Conservation (phyloP, 2,113 vertebrate species). For the Agelaius phoeniceus region DNA sequence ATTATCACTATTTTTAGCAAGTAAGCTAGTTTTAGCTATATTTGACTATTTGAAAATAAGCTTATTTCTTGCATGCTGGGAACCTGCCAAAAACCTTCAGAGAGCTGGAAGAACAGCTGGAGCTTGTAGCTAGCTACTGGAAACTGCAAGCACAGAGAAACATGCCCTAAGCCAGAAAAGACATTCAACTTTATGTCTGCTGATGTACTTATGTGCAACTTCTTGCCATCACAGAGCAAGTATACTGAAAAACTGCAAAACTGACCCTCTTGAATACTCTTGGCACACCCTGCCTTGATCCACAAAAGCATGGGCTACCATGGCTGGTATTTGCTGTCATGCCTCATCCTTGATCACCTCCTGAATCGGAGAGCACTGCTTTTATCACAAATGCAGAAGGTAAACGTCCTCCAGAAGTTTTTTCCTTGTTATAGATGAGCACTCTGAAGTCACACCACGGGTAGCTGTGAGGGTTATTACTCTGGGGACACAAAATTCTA, state of each 20-base stretch:
- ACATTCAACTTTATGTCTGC: background rate
- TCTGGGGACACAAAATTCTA: background rate
- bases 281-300: background rate
- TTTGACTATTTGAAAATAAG: background rate
- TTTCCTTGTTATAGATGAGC: background rate
- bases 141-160: background rate
- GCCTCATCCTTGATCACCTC: background rate
- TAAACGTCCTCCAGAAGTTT: background rate
- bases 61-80: background rate
- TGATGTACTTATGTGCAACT: background rate
- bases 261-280: background rate
- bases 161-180: background rate
- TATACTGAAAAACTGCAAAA: background rate
- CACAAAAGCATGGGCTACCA: background rate
- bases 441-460: background rate
- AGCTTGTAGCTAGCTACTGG: background rate
- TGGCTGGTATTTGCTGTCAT: background rate
- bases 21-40: background rate
- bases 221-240: background rate
- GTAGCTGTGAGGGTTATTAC: background rate
- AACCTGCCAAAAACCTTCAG: background rate
- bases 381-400: background rate
- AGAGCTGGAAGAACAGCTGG: slow-evolving; percentile 15
- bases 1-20: slow-evolving; percentile 18
- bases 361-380: background rate